A percentile compares a stretch with the other conserved stretches of the same genome.
phyloP scores from a whole-genome alignment of 2,888 invertebrate species.

The Aspidiotus rigidus region DNA sequence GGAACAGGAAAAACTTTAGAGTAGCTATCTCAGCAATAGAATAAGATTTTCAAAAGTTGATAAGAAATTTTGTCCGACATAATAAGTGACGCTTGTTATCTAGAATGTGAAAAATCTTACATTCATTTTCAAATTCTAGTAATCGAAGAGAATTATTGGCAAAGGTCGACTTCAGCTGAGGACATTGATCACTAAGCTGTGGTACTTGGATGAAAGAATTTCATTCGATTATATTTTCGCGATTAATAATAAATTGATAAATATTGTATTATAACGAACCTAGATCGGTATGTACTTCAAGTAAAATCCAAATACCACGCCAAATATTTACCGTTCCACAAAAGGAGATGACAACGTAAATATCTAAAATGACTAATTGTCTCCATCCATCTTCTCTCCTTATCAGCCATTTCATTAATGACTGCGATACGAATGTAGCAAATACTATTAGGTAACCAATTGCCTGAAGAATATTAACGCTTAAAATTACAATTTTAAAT shows the following conservation, averaged over 20 bases:
- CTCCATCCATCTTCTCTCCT: slow-evolving; percentile 57
- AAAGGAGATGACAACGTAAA: slow-evolving; percentile 66
- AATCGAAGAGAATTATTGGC: background rate
- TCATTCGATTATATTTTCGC: no score
- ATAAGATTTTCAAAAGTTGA: no score
- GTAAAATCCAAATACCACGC: slow-evolving; percentile 75
- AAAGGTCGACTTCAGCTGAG: background rate
- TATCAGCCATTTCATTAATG: slow-evolving; percentile 61
- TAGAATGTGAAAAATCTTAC: no score
- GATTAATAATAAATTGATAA: background rate
- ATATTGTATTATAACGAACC: slow-evolving; percentile 45
- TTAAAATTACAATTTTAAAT: no score
- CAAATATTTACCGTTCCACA: slow-evolving; percentile 77
- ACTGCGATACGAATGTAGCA: slow-evolving; percentile 64
- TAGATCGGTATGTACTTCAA: slow-evolving; percentile 69
- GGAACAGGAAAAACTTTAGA: no score
- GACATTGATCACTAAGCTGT: no score
- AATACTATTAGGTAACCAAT: slow-evolving; percentile 66
- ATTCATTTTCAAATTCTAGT: no score
- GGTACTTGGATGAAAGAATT: no score
- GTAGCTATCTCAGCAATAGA: no score
- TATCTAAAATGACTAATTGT: slow-evolving; percentile 62
- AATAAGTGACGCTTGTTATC: no score
- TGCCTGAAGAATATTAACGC: slow-evolving; percentile 47
- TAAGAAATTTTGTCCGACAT: no score